Evolutionary conservation across 2,113 vertebrate species (phyloP).

Genomic region (Macquaria ambigua): DNA sequence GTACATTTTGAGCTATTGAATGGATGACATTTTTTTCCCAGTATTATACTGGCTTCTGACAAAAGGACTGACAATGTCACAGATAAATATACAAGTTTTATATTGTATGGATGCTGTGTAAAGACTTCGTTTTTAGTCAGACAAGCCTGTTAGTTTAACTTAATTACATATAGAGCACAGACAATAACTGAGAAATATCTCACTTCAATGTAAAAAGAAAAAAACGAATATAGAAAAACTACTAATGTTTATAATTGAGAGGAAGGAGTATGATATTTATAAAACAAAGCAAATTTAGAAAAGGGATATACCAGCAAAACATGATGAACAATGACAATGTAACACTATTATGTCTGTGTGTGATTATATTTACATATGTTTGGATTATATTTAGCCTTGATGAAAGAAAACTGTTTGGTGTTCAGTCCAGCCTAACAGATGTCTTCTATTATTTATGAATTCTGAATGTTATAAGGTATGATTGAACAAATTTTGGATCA

Average conservation of each 20-base stretch:
- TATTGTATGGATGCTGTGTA: constrained; percentile 7
- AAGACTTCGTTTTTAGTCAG: background rate
- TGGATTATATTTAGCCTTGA: no score
- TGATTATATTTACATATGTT: background rate
- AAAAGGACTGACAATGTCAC: constrained; percentile 36
- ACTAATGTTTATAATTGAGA: background rate
- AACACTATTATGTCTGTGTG: background rate
- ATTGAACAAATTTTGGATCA: background rate
- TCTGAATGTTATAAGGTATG: background rate
- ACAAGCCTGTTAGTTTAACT: background rate
- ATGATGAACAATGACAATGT: background rate
- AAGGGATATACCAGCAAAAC: background rate
- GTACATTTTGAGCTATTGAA: constrained; percentile 62
- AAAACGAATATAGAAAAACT: background rate
- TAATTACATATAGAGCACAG: background rate
- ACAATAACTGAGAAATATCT: background rate
- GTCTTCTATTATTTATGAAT: background rate
- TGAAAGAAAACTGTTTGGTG: background rate
- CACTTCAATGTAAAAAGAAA: background rate
- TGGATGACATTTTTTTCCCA: constrained; percentile 59
- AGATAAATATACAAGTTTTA: constrained; percentile 18
- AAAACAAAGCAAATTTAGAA: background rate
- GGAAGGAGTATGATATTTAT: background rate
- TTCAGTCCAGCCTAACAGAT: background rate
- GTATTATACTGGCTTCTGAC: constrained; percentile 38